phyloP scores from a whole-genome alignment of 2,113 vertebrate species.

The Amphiprion percula region DNA sequence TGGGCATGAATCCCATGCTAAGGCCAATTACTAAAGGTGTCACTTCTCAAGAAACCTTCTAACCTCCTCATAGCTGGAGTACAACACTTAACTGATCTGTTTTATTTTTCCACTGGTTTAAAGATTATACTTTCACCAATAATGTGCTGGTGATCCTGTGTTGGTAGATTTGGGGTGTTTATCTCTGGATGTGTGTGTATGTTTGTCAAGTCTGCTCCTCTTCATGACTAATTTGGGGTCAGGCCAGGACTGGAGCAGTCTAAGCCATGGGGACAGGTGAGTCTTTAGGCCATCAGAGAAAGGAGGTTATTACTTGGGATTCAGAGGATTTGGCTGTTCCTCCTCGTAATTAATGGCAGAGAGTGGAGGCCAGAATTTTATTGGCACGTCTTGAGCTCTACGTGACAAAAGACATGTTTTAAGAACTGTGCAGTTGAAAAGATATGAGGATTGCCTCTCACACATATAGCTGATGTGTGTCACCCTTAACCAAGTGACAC shows the following conservation, averaged over 20 bases:
- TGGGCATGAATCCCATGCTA: slow-evolving; percentile 13
- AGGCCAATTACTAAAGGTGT: slow-evolving; percentile 29
- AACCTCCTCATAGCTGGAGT: slow-evolving; percentile 5
- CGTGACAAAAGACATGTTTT: slow-evolving; percentile 16
- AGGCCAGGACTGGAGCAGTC: background rate
- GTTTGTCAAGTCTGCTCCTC: background rate
- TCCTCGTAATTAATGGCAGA: background rate
- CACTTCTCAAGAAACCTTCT: slow-evolving; percentile 16
- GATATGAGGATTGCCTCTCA: slow-evolving; percentile 24
- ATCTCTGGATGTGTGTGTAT: background rate
- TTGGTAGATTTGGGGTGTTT: background rate
- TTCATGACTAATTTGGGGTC: slow-evolving; percentile 9
- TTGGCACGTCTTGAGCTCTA: slow-evolving; percentile 7
- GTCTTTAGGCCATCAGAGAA: background rate
- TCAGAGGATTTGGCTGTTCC: slow-evolving; percentile 4
- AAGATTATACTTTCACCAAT: background rate
- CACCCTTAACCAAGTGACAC: background rate
- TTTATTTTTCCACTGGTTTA: slow-evolving; percentile 1
- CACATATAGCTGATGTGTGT: background rate
- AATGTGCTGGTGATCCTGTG: background rate
- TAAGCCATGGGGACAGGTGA: slow-evolving; percentile 24
- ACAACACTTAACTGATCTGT: slow-evolving; percentile 22
- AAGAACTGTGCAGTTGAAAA: background rate
- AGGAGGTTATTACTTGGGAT: background rate
- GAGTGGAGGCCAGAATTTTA: background rate